These are phyloP conservation scores for Drosophila repleta DNA, from an alignment of 1,140 invertebrate species.

Conservation along the genomic window DNA sequence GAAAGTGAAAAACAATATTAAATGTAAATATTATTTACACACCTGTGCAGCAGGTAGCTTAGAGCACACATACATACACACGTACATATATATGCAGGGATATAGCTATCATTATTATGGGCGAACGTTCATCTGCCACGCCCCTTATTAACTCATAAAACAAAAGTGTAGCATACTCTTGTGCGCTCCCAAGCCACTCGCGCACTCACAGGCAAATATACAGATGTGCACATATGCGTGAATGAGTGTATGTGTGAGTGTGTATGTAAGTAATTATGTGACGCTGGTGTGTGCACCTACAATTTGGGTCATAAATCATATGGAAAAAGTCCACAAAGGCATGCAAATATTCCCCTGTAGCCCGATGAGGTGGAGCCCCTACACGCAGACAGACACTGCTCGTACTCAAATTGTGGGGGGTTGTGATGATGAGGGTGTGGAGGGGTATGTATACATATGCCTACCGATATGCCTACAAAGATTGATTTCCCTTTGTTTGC, in stretches of 20 bases:
- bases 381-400: slow-evolving; percentile 17
- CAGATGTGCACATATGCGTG: slow-evolving; percentile 36
- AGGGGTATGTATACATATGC: slow-evolving; percentile 12
- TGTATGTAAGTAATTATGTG: slow-evolving; percentile 63
- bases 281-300: slow-evolving; percentile 48
- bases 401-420: slow-evolving; percentile 12
- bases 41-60: no score
- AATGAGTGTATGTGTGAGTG: slow-evolving; percentile 35
- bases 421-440: neutral
- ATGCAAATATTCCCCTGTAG: slow-evolving; percentile 74
- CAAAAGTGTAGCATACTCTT: slow-evolving; percentile 75
- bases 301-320: slow-evolving; percentile 82
- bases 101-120: slow-evolving; percentile 12
- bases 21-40: no score
- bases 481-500: slow-evolving; percentile 81
- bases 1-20: no score
- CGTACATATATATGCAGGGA: neutral
- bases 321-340: slow-evolving; percentile 75
- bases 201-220: neutral
- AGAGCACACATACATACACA: no score
- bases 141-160: slow-evolving; percentile 67
- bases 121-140: slow-evolving; percentile 39
- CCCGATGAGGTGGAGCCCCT: slow-evolving; percentile 21
- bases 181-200: slow-evolving; percentile 52
- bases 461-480: slow-evolving; percentile 66